phyloP scores from a whole-genome alignment of 2,113 vertebrate species.

The Micromys minutus region DNA sequence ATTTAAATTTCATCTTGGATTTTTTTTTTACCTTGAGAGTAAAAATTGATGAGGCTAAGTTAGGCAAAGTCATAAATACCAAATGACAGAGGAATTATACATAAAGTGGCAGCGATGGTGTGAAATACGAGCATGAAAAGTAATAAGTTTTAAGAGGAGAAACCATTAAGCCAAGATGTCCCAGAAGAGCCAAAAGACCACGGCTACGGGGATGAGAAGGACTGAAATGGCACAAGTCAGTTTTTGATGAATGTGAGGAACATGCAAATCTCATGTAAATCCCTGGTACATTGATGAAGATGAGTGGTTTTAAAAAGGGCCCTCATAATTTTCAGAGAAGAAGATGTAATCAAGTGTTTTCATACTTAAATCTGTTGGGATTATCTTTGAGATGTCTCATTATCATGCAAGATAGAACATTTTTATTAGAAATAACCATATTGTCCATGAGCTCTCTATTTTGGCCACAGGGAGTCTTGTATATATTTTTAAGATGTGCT shows the following conservation, averaged over 20 bases:
- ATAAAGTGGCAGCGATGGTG: background rate
- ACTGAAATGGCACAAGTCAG: background rate
- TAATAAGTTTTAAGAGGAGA: conserved; percentile 33
- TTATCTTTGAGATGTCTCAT: conserved; percentile 26
- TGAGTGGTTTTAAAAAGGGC: background rate
- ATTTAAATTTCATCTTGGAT: conserved; percentile 76
- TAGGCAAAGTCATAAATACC: conserved; percentile 63
- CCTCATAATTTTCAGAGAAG: background rate
- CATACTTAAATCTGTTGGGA: background rate
- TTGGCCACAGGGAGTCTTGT: background rate
- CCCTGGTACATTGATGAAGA: background rate
- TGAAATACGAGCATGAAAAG: conserved; percentile 38
- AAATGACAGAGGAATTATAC: conserved; percentile 61
- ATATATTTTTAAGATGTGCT: conserved; percentile 6
- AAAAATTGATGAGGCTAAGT: conserved; percentile 63
- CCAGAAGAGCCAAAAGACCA: background rate
- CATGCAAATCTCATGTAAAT: background rate
- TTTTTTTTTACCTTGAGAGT: conserved; percentile 56
- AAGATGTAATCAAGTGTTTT: background rate
- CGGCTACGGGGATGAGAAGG: background rate
- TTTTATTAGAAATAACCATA: conserved; percentile 53
- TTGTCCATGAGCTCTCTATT: background rate
- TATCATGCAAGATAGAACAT: background rate
- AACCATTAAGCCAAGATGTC: background rate
- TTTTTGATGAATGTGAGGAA: background rate